Evolutionary conservation across 2,797 vertebrate genomes (phyloP).

Genomic region (Clarias pachynema): DNA sequence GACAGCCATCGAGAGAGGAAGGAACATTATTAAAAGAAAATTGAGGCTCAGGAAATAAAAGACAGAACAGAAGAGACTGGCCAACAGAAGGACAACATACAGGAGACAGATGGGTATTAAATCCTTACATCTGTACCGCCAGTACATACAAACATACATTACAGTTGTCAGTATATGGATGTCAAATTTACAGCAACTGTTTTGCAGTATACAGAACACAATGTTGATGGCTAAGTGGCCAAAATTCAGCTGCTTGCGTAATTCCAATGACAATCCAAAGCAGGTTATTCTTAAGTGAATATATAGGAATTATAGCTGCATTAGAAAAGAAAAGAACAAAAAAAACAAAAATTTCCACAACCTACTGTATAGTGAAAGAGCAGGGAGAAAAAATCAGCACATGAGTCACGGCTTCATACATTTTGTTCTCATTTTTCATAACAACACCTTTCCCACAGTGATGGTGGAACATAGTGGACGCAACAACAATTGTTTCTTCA

Average conservation of each 20-base stretch:
- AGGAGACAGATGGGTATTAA: background rate
- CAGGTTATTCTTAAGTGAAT: conserved; percentile 36
- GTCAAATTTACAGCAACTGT: background rate
- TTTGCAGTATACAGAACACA: background rate
- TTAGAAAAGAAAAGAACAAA: background rate
- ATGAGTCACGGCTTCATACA: conserved; percentile 19
- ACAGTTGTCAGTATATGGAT: background rate
- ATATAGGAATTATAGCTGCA: conserved; percentile 33
- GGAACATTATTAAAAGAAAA: background rate
- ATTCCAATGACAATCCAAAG: conserved; percentile 34
- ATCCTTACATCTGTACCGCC: background rate
- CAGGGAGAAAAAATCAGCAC: conserved; percentile 44
- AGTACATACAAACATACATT: background rate
- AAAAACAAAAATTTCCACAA: conserved; percentile 34
- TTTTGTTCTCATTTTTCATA: conserved; percentile 36
- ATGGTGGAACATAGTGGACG: conserved; percentile 17
- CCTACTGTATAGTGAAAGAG: conserved; percentile 24
- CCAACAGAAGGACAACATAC: background rate
- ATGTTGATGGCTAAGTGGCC: background rate
- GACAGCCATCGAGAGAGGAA: conserved; percentile 13
- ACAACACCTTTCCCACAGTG: conserved; percentile 29
- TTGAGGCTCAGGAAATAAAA: conserved; percentile 19
- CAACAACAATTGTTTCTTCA: conserved; percentile 36
- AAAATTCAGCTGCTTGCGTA: conserved; percentile 39
- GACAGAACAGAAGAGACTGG: background rate